Percentiles rank a stretch among this genome's conserved stretches.
Conservation (phyloP, 2,797 vertebrate species). For the Distichodus sexfasciatus region DNA sequence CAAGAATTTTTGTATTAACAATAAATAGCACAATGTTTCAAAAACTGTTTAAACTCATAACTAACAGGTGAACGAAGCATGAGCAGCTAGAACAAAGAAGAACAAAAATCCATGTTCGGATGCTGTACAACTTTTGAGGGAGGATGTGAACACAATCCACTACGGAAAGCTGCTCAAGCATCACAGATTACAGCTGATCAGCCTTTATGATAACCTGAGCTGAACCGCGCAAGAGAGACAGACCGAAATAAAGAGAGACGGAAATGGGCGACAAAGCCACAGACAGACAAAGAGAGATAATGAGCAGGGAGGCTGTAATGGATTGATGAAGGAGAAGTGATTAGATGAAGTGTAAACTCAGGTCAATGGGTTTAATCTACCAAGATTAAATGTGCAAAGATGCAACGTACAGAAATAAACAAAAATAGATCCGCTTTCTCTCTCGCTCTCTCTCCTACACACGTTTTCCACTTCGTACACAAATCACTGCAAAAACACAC, state of each 20-base stretch:
- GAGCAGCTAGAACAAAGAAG: too few relatives aligned
- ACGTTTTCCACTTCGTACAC: too few relatives aligned
- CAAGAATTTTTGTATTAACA: too few relatives aligned
- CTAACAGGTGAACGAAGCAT: too few relatives aligned
- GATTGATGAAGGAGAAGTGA: background rate
- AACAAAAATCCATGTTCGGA: background rate
- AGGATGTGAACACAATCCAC: background rate
- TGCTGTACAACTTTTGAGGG: background rate
- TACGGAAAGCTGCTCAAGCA: background rate
- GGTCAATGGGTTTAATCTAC: background rate
- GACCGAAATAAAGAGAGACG: conserved; percentile 8
- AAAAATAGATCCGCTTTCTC: background rate
- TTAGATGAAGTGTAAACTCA: conserved; percentile 6
- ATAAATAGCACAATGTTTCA: too few relatives aligned
- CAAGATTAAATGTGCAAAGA: background rate
- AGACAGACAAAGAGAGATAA: conserved; percentile 6
- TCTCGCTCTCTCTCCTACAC: too few relatives aligned
- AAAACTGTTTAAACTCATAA: too few relatives aligned
- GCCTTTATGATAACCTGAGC: conserved; percentile 20
- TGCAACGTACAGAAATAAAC: background rate
- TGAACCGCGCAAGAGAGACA: conserved; percentile 25
- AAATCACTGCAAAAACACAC: too few relatives aligned
- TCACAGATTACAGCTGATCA: background rate
- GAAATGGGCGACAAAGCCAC: background rate
- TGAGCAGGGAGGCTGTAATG: background rate